Conservation (phyloP, 2,888 invertebrate genomes). For the Brachyptera putata region DNA sequence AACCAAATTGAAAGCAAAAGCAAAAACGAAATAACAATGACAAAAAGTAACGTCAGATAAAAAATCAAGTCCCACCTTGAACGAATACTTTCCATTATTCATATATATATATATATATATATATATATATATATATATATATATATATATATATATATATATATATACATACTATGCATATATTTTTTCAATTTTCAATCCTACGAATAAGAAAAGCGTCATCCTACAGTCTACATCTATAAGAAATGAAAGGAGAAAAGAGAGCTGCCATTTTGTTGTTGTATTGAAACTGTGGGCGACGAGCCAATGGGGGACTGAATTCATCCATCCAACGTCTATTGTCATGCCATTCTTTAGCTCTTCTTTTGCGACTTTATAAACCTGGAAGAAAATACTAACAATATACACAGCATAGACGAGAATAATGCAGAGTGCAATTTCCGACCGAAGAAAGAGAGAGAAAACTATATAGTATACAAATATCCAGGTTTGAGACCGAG, state of each 20-base stretch:
- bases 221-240: constrained; percentile 12
- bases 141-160: too few species aligned
- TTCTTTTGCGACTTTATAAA: constrained; percentile 21
- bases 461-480: too few species aligned
- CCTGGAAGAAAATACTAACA: constrained; percentile 17
- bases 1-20: constrained; percentile 2
- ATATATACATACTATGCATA: too few species aligned
- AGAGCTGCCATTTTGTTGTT: constrained; percentile 29
- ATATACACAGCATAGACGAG: not conserved
- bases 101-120: too few species aligned
- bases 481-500: too few species aligned
- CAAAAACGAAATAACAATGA: constrained; percentile 17
- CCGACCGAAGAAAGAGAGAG: not conserved
- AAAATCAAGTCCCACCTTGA: constrained; percentile 21
- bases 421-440: constrained; percentile 12
- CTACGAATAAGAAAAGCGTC: constrained; percentile 23
- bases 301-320: constrained; percentile 20
- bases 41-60: constrained; percentile 6
- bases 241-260: constrained; percentile 24
- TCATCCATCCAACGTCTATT: not conserved
- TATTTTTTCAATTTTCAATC: constrained; percentile 19
- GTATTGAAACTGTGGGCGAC: constrained; percentile 22
- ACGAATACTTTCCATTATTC: constrained; percentile 12
- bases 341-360: constrained; percentile 16
- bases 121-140: too few species aligned